Percentiles rank a stretch among this genome's conserved stretches.
phyloP scores from a whole-genome alignment of 1,140 invertebrate genomes.

The Ectropis grisescens region DNA sequence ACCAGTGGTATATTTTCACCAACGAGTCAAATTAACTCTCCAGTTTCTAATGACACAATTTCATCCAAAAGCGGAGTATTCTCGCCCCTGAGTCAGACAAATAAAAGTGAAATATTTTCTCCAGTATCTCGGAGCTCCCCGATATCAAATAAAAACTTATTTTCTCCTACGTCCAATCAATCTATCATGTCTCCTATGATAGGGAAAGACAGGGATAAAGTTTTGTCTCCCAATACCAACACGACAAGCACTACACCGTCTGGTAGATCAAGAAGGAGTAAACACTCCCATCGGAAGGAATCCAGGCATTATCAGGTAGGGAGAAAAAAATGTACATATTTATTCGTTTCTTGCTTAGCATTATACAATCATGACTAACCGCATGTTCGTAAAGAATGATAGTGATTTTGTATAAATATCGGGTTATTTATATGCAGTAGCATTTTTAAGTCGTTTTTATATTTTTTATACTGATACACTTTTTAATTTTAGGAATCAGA shows the following conservation, averaged over 20 bases:
- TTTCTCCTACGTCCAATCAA: conserved; percentile 60
- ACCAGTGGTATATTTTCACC: conserved; percentile 70
- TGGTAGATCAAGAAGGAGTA: conserved; percentile 67
- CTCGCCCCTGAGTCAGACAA: conserved; percentile 64
- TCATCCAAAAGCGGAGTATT: conserved; percentile 66
- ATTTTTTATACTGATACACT: too few species aligned
- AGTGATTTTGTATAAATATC: too few species aligned
- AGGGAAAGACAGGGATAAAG: conserved; percentile 64
- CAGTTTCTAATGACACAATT: conserved; percentile 66
- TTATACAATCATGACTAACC: conserved; percentile 31
- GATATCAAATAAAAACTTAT: conserved; percentile 55
- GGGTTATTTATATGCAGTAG: too few species aligned
- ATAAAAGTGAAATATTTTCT: conserved; percentile 65
- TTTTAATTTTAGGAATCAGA: conserved; percentile 87
- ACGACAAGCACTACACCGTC: conserved; percentile 64
- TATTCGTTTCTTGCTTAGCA: conserved; percentile 10
- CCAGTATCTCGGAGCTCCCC: conserved; percentile 62
- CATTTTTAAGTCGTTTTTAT: too few species aligned
- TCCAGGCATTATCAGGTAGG: conserved; percentile 76
- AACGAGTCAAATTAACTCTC: conserved; percentile 68
- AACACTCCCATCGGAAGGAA: conserved; percentile 72
- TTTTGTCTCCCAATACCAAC: conserved; percentile 68
- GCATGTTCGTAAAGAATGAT: too few species aligned
- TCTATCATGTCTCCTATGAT: conserved; percentile 65
- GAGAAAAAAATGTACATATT: too few species aligned